Conservation (phyloP, 2,888 invertebrate species). For the Syritta pipiens region DNA sequence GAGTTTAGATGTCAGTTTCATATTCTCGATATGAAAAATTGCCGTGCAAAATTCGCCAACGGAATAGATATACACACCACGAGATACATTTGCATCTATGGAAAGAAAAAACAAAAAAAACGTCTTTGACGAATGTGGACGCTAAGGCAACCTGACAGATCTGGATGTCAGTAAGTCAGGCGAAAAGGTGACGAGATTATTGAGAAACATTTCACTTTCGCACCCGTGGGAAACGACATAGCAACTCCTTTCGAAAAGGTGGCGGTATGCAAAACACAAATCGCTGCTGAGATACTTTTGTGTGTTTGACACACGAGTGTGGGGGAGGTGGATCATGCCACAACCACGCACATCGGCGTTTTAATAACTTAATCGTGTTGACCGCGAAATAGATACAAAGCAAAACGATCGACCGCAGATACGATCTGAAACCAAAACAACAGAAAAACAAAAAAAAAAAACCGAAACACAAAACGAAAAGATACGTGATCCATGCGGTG, state of each 20-base stretch:
- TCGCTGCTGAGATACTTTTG: too few species aligned
- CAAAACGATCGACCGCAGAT: conserved; percentile 47
- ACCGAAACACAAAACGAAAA: conserved; percentile 29
- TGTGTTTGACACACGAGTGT: not conserved
- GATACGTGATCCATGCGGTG: conserved; percentile 59
- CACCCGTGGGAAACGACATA: conserved; percentile 16
- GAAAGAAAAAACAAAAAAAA: too few species aligned
- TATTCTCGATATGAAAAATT: conserved; percentile 50
- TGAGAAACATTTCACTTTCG: conserved; percentile 39
- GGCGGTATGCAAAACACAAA: too few species aligned
- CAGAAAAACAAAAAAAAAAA: not conserved
- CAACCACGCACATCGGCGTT: conserved; percentile 20
- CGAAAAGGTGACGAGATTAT: conserved; percentile 54
- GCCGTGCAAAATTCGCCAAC: conserved; percentile 25
- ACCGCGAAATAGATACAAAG: conserved; percentile 56
- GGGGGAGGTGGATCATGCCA: conserved; percentile 33
- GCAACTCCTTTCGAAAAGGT: conserved; percentile 24
- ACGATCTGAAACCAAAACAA: conserved; percentile 26
- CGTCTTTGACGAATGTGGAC: conserved; percentile 42
- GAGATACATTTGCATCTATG: conserved; percentile 50
- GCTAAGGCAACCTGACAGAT: conserved; percentile 61
- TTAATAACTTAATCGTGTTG: conserved; percentile 66
- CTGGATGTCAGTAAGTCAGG: conserved; percentile 60
- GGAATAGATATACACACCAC: not conserved
- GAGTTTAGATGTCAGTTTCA: conserved; percentile 35